A percentile compares a stretch with the other conserved stretches of the same genome.
phyloP scores from a whole-genome alignment of 2,113 vertebrate genomes.

The Melanerpes aurifrons region DNA sequence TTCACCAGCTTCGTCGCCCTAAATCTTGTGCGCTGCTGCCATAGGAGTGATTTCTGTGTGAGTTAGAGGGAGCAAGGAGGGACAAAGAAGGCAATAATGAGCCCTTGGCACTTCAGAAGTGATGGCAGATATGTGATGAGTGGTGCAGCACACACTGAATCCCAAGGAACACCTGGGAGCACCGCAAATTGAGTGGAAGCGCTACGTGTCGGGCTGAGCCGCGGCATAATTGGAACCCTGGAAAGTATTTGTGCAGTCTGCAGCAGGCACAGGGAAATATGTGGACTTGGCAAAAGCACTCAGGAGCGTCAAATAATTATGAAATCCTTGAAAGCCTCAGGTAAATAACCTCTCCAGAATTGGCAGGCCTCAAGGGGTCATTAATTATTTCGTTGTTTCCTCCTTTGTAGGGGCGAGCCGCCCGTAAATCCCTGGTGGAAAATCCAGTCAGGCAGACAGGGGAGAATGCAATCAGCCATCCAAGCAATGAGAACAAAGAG shows the following conservation, averaged over 20 bases:
- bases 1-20: too few relatives aligned
- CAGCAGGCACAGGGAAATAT: slow-evolving; percentile 34
- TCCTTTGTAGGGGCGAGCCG: slow-evolving; percentile 34
- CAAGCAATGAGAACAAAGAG: slow-evolving; percentile 59
- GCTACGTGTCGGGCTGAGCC: neutral
- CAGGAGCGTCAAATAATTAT: slow-evolving; percentile 52
- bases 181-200: slow-evolving; percentile 34
- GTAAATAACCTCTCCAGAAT: slow-evolving; percentile 69
- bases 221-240: neutral
- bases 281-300: slow-evolving; percentile 54
- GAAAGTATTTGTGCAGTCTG: slow-evolving; percentile 30
- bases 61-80: neutral
- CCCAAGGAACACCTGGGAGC: neutral
- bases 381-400: slow-evolving; percentile 73
- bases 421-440: slow-evolving; percentile 46
- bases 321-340: slow-evolving; percentile 64
- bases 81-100: neutral
- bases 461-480: slow-evolving; percentile 45
- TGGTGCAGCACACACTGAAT: neutral
- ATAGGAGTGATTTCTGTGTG: neutral
- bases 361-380: slow-evolving; percentile 52
- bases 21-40: neutral
- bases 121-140: slow-evolving; percentile 26
- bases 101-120: slow-evolving; percentile 21
- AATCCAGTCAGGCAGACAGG: slow-evolving; percentile 43